These are phyloP conservation scores for Neoascia interrupta DNA, from an alignment of 2,888 invertebrate species.

Conservation along the genomic window DNA sequence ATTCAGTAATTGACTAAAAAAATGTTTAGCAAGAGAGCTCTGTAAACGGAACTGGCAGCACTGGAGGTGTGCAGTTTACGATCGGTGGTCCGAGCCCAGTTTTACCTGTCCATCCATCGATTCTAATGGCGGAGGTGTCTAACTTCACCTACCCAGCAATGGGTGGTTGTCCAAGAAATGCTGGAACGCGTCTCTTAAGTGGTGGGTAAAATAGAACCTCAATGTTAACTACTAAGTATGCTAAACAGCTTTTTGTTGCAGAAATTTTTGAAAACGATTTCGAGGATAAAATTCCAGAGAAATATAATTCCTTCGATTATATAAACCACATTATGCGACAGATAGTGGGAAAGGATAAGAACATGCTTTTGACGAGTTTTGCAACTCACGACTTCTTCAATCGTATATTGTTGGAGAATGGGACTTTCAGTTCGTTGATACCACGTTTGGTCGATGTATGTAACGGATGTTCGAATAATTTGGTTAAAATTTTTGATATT, in stretches of 20 bases:
- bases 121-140: background rate
- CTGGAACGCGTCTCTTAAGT: conserved; percentile 79
- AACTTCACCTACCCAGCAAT: conserved; percentile 79
- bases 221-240: background rate
- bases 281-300: conserved; percentile 76
- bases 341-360: conserved; percentile 79
- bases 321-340: conserved; percentile 76
- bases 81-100: conserved; percentile 77
- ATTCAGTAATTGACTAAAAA: too few relatives aligned
- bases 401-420: conserved; percentile 77
- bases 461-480: background rate
- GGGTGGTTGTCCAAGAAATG: conserved; percentile 80
- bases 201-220: conserved; percentile 73
- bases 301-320: conserved; percentile 73
- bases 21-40: background rate
- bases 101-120: conserved; percentile 76
- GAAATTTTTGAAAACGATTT: conserved; percentile 76
- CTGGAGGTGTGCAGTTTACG: conserved; percentile 76
- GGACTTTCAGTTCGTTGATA: conserved; percentile 79
- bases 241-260: conserved; percentile 22
- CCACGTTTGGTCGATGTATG: conserved; percentile 81
- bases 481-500: background rate
- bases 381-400: conserved; percentile 79
- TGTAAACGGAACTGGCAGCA: conserved; percentile 71
- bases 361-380: conserved; percentile 79